Percentiles rank a stretch among this genome's conserved stretches.
Evolutionary conservation across 2,113 vertebrate genomes (phyloP).

Genomic region (Ceyx cyanopectus): DNA sequence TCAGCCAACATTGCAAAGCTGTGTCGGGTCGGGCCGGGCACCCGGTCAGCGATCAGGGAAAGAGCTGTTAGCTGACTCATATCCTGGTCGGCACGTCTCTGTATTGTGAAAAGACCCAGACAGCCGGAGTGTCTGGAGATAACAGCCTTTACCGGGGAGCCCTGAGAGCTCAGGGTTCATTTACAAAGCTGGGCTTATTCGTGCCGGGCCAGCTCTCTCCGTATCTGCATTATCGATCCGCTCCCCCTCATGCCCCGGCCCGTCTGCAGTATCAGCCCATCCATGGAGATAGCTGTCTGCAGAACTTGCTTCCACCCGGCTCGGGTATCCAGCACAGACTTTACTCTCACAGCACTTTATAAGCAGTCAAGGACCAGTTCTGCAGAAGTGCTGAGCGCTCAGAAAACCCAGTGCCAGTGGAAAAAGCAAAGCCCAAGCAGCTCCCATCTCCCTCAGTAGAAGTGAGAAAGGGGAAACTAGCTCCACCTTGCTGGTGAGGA

Average conservation of each 20-base stretch:
- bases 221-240: neutral
- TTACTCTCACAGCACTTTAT: neutral
- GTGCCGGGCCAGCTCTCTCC: neutral
- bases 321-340: neutral
- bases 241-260: neutral
- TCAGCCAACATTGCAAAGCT: neutral
- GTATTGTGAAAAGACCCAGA: slow-evolving; percentile 57
- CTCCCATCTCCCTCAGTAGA: accelerated
- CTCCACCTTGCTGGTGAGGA: neutral
- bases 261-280: slow-evolving; percentile 14
- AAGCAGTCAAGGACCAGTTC: neutral
- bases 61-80: slow-evolving; percentile 66
- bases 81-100: slow-evolving; percentile 56
- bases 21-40: neutral
- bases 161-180: slow-evolving; percentile 27
- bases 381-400: neutral
- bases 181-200: slow-evolving; percentile 53
- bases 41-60: slow-evolving; percentile 28
- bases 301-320: slow-evolving; percentile 8
- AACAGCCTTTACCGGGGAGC: slow-evolving; percentile 20
- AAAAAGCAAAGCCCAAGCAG: neutral
- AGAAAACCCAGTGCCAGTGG: neutral
- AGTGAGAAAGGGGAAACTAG: neutral
- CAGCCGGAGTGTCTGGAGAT: slow-evolving; percentile 63
- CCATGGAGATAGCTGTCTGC: slow-evolving; percentile 34